Evolutionary conservation across 2,888 invertebrate species (phyloP), one percentile per base, ranked within the genome.

Genomic region (Monopis laevigella): DNA sequence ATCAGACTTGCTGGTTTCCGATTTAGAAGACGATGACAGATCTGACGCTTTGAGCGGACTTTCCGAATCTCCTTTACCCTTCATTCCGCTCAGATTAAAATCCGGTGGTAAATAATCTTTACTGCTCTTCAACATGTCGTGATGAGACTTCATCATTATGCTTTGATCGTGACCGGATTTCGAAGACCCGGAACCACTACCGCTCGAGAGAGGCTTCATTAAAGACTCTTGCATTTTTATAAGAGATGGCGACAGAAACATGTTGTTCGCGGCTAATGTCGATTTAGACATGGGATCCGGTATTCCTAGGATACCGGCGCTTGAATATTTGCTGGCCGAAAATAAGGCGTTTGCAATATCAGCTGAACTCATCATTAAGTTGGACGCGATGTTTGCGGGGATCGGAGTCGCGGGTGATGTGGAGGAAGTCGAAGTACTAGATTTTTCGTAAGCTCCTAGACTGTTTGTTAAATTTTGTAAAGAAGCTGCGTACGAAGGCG

Each of bases 221-320:
- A 83, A 55, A 27, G 82, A 71, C 55, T 87, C 86, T 56, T 89
- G 89, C 80, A 89, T 87, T 70, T 89, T 89, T 48, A 89, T 82
- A 45, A 89, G 63, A 24, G 88, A 87, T 12, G 89, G 89, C 5
- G 89, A 86, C 52, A 92, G 78, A 49, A 91, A 92, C 82, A 92
- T 88, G 57, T 90, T 92, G 53, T 89, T 89, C 1, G 90, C 88
- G 6, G 88, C 87, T 48, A 90, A 68, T 18, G 89, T 88, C 8
- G 88, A 86, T 56, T 90, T 89, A 0, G 89, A 87, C 73, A 92
- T 83, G 0, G 90, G 89, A 65, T 92, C 92, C 0, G 90, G 88
- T 50, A 89, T 85, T 3, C 86, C 86, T 24, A 88, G 67, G 40
- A 88, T 73, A 13, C 83, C 84, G 10, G 84, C 82, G 48, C 82